phyloP scores from a whole-genome alignment of 2,797 vertebrate genomes.

The Sarcoramphus papa region DNA sequence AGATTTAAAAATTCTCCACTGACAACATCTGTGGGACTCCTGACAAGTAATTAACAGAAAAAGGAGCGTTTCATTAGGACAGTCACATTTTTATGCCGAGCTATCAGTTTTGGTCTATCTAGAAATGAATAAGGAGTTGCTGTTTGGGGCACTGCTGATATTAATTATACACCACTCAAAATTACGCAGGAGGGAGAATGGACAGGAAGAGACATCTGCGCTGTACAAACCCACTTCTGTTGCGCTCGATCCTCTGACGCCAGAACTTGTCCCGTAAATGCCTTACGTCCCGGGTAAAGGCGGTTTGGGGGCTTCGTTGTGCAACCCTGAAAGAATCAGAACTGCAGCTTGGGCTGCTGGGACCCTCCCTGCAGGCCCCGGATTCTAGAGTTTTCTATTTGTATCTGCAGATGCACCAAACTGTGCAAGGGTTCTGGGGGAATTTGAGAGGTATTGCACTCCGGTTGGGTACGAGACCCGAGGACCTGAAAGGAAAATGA shows the following conservation, averaged over 20 bases:
- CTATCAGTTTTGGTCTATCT: background rate
- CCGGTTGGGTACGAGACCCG: rapidly evolving
- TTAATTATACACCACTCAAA: background rate
- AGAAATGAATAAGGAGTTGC: background rate
- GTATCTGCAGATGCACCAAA: background rate
- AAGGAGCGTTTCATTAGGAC: background rate
- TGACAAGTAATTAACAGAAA: background rate
- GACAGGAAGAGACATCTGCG: background rate
- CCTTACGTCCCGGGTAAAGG: rapidly evolving
- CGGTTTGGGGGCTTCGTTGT: rapidly evolving
- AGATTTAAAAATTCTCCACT: background rate
- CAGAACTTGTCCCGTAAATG: background rate
- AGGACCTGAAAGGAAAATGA: background rate
- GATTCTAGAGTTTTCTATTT: background rate
- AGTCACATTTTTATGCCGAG: background rate
- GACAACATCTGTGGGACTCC: background rate
- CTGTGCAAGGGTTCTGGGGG: background rate
- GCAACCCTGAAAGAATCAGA: background rate
- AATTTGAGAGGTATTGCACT: background rate
- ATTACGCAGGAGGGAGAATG: background rate
- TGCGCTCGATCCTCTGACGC: rapidly evolving
- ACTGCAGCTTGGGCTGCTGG: background rate
- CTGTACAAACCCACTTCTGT: background rate
- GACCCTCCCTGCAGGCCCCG: background rate
- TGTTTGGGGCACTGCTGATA: background rate